A percentile compares a stretch with the other conserved stretches of the same genome.
phyloP scores from a whole-genome alignment of 1,140 invertebrate species.

The Cotesia glomerata region DNA sequence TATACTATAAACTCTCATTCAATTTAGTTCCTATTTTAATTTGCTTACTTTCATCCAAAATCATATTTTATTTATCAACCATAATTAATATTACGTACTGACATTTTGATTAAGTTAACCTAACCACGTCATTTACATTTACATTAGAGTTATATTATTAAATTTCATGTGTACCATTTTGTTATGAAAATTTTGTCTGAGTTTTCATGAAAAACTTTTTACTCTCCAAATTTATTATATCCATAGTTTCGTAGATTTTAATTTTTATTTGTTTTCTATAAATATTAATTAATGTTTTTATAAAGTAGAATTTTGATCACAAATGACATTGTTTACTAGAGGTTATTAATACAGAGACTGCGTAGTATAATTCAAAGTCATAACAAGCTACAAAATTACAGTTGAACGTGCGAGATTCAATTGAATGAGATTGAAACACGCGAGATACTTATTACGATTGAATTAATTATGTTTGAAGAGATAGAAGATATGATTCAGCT shows the following conservation, averaged over 20 bases:
- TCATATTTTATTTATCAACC: no score
- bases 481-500: constrained; percentile 42
- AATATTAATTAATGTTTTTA: no score
- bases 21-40: background rate
- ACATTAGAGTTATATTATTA: background rate
- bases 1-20: background rate
- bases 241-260: background rate
- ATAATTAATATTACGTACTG: no score
- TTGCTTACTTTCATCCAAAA: no score
- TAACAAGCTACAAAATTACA: constrained; percentile 45
- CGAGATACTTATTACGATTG: constrained; percentile 45
- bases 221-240: no score
- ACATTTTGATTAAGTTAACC: no score
- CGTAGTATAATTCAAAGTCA: constrained; percentile 29
- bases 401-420: constrained; percentile 48
- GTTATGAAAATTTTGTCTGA: no score
- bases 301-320: no score
- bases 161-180: background rate
- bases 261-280: background rate
- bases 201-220: no score
- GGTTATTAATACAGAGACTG: constrained; percentile 1
- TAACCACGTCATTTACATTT: no score
- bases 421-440: constrained; percentile 46
- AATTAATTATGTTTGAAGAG: constrained; percentile 33
- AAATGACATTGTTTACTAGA: background rate